These are phyloP conservation scores for Drosophila greeni DNA, from an alignment of 2,888 invertebrate genomes.

Conservation along the genomic window DNA sequence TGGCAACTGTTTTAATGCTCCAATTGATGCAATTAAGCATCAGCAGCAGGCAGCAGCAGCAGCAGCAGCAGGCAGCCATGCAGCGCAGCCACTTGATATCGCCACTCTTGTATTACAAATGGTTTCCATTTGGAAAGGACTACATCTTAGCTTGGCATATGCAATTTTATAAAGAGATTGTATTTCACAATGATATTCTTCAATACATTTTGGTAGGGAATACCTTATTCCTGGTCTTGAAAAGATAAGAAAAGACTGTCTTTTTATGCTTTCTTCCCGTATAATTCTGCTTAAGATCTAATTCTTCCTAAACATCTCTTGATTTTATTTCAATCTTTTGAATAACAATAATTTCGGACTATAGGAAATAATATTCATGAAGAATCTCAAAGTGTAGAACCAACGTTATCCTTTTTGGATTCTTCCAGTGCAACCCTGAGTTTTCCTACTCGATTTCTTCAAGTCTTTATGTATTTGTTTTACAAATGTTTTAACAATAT, in stretches of 20 bases:
- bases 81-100: slow-evolving; percentile 15
- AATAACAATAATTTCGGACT: background rate
- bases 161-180: too few relatives aligned
- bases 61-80: slow-evolving; percentile 30
- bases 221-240: background rate
- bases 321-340: background rate
- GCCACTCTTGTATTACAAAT: background rate
- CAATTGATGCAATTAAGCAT: slow-evolving; percentile 61
- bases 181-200: too few relatives aligned
- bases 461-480: too few relatives aligned
- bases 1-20: slow-evolving; percentile 59
- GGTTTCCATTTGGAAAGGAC: background rate
- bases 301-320: background rate
- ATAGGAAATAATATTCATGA: background rate
- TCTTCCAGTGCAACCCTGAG: background rate
- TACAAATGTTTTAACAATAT: too few relatives aligned
- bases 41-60: slow-evolving; percentile 15
- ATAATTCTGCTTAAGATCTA: too few relatives aligned
- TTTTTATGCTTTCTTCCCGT: background rate
- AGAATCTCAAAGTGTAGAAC: background rate
- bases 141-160: too few relatives aligned
- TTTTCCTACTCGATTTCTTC: background rate
- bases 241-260: background rate
- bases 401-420: background rate
- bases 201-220: background rate